phyloP scores from a whole-genome alignment of 2,113 vertebrate species.

The Limnothrissa miodon region DNA sequence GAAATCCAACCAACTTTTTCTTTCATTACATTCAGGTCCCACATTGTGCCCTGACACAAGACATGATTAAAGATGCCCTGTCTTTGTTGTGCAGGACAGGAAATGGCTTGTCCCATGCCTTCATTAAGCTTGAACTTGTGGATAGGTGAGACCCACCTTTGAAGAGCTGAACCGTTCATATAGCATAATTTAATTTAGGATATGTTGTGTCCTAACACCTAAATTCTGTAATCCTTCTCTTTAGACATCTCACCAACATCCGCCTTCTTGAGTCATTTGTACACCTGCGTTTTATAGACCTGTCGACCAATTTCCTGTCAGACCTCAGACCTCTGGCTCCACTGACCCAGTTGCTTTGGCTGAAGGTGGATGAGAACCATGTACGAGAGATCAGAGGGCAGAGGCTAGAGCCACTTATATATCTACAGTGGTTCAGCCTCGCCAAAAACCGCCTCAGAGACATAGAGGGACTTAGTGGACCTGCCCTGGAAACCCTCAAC shows the following conservation, averaged over 20 bases:
- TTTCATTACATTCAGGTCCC: conserved; percentile 44
- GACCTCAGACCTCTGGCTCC: conserved; percentile 80
- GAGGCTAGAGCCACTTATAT: conserved; percentile 73
- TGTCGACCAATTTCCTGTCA: conserved; percentile 82
- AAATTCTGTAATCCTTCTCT: neutral
- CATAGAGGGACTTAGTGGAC: conserved; percentile 74
- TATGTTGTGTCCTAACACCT: neutral
- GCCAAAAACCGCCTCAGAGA: conserved; percentile 76
- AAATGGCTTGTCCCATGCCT: conserved; percentile 83
- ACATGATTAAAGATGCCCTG: conserved; percentile 74
- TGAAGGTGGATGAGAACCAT: conserved; percentile 83
- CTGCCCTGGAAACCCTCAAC: conserved; percentile 78
- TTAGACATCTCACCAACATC: conserved; percentile 82
- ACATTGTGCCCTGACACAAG: conserved; percentile 69
- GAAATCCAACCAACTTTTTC: neutral
- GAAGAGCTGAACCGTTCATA: neutral
- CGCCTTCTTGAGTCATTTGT: conserved; percentile 72
- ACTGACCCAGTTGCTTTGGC: conserved; percentile 86
- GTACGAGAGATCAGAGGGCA: conserved; percentile 66
- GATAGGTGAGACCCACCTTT: conserved; percentile 70
- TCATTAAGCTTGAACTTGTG: conserved; percentile 79
- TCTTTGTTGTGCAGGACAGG: conserved; percentile 82
- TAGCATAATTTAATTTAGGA: neutral
- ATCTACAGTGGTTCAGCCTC: conserved; percentile 85
- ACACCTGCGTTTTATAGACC: conserved; percentile 87